Base-by-base conservation (phyloP, 2,888 invertebrate genomes). In the Noctua fimbriata region DNA sequence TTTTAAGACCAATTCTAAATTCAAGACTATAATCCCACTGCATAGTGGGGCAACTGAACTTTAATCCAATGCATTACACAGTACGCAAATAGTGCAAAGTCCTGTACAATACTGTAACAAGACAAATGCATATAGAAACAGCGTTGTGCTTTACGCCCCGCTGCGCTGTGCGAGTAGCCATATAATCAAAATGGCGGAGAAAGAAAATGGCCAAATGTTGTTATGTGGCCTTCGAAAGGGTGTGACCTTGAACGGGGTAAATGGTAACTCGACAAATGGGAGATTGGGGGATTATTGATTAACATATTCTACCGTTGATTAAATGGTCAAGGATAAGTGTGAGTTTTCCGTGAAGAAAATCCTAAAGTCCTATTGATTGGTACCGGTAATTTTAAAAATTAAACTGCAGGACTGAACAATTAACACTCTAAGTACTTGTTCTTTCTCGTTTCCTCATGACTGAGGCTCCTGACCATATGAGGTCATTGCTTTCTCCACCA, bases 201-300 rank as follows among this genome's bases (percentile, higher is more conserved):
- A 93, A 78, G 93, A 86, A 91, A 94, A 95, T 93, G 93, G 89
- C 92, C 91, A 91, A 94, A 92, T 90, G 92, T 89, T 94, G 92
- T 94, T 93, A 91, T 81, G 79, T 84, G 88, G 83, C 81, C 88
- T 88, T 91, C 88, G 85, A 79, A 77, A 88, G 90, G 91, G 24
- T 47, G 14, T 79, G 79, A 83, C 89, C 89, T 89, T 89, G 85
- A 87, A 78, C 67, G 63, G 49, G 69, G 69, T 81, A 67, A 74
- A 81, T 75, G 72, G 73, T 69, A 82, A 79, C 52, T 84, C 79
- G 28, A 79, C 73, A 79, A 75, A 81, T 69, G 49, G 52, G 36
- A 52, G 55, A 47, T 77, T 87, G 67, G 67, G 60, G 58, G 47
- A 52, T 80, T 79, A 67, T 73, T 67, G 60, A 82, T 79, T 79